Percentiles rank a stretch among this genome's conserved stretches.
Evolutionary conservation across 2,888 invertebrate genomes (phyloP).

Genomic region (Piscicola geometra): DNA sequence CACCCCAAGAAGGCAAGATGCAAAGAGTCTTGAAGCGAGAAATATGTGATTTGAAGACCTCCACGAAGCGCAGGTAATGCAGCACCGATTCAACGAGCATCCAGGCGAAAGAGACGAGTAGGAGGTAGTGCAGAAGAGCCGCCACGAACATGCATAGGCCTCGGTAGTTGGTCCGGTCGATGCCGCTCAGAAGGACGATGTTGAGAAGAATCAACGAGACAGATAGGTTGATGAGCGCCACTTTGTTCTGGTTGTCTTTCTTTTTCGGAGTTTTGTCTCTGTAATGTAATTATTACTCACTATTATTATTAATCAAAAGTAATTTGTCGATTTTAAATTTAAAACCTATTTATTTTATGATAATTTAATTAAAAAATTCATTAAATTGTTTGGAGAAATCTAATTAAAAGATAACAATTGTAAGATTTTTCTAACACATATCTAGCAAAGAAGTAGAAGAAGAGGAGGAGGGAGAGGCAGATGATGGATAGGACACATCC

Average conservation of each 20-base stretch:
- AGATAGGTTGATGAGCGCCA: slow-evolving; percentile 65
- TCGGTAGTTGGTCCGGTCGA: slow-evolving; percentile 52
- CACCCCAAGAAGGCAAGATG: slow-evolving; percentile 65
- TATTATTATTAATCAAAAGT: too few relatives aligned
- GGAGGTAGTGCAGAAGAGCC: slow-evolving; percentile 65
- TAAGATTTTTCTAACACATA: too few relatives aligned
- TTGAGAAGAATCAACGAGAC: slow-evolving; percentile 64
- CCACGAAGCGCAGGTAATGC: slow-evolving; percentile 68
- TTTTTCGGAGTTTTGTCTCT: too few relatives aligned
- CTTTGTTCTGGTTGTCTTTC: slow-evolving; percentile 66
- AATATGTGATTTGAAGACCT: slow-evolving; percentile 62
- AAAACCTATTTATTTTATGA: too few relatives aligned
- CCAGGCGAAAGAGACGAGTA: slow-evolving; percentile 68
- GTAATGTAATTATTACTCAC: too few relatives aligned
- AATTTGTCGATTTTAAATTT: too few relatives aligned
- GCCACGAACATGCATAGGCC: slow-evolving; percentile 63
- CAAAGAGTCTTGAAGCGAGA: slow-evolving; percentile 65
- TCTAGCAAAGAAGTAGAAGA: too few relatives aligned
- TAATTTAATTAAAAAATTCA: too few relatives aligned
- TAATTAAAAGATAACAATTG: too few relatives aligned
- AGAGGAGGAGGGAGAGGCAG: too few relatives aligned
- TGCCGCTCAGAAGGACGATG: slow-evolving; percentile 55
- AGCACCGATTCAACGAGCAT: slow-evolving; percentile 68
- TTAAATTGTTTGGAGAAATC: too few relatives aligned
- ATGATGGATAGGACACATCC: too few relatives aligned